Base-by-base conservation (phyloP, 1,140 invertebrate genomes). In the Propsilocerus akamusi region DNA sequence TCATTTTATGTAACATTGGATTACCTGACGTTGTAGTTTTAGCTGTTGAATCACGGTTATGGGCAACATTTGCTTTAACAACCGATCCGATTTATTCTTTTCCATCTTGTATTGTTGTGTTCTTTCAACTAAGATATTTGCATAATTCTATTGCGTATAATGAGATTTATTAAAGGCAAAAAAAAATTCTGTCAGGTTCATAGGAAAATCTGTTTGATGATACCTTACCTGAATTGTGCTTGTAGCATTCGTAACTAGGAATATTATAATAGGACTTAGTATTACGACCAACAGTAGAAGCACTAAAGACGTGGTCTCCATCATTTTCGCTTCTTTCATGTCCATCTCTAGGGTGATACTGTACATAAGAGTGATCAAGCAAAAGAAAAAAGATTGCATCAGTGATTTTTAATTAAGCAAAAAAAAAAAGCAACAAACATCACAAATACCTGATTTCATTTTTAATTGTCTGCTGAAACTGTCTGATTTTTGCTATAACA, bases 1-100 rank as follows among this genome's bases (percentile, higher is more conserved):
- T 30, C 14, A 12, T 8, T 30, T n/a, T 12, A 30, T 3, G 6
- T 30, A 41, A 17, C 22, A 41, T 41, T 20, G 11, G 2, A 41
- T 41, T 41, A 41, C 34, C 54, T 77, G 72, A 49, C 72, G 59
- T 48, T 77, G 76, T 24, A 77, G 75, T 48, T 78, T 73, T 8
- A 83, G 63, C 55, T 78, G 71, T 28, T 72, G 68, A 0, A 78
- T 70, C 2, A 81, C 77, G n/a, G 74, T 73, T 0, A 74, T 66
- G 0, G 82, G 82, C 30, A 85, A 60, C 76, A 85, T 82, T 63
- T 83, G 73, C 23, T 80, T 81, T 0, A 85, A 64, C 1, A 83
- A 64, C 17, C 74, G 69, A 56, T 84, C 80, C 49, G 79, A 82
- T 57, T 83, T 83, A 52, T 75, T 74, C 56, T 86, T 85, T 55